These are phyloP conservation scores for Gallinago paraguaiae DNA, from an alignment of 2,113 vertebrate genomes.

Conservation along the genomic window DNA sequence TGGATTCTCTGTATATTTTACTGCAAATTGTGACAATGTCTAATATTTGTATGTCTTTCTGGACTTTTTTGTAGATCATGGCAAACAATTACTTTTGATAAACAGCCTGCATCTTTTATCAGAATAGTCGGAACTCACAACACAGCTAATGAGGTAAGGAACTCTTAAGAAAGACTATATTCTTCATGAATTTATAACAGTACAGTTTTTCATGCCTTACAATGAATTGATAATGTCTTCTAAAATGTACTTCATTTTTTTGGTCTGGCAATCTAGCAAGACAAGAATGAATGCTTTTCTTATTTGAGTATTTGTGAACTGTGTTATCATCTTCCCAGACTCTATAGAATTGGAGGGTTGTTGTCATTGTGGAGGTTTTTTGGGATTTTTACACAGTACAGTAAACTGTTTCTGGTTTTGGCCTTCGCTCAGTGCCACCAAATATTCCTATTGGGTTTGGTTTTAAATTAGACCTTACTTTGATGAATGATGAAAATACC, in stretches of 20 bases:
- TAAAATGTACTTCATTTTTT: not conserved
- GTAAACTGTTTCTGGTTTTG: not conserved
- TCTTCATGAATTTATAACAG: not conserved
- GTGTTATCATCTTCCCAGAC: not conserved
- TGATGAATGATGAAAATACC: not conserved
- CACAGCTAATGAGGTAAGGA: conserved; percentile 94
- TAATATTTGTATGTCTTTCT: conserved; percentile 17
- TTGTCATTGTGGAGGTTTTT: not conserved
- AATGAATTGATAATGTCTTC: not conserved
- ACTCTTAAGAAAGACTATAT: not conserved
- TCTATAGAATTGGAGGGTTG: not conserved
- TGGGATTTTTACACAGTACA: not conserved
- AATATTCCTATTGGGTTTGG: not conserved
- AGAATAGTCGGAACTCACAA: conserved; percentile 97
- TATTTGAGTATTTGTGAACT: not conserved
- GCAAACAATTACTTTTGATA: conserved; percentile 92
- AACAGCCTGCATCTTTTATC: conserved; percentile 92
- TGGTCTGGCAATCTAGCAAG: not conserved
- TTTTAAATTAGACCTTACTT: conserved; percentile 21
- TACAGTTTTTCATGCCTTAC: not conserved
- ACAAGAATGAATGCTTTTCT: not conserved
- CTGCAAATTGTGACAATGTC: not conserved
- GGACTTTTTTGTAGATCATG: conserved; percentile 83
- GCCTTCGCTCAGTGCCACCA: not conserved
- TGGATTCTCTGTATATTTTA: not conserved